Evolutionary conservation across 2,797 vertebrate genomes (phyloP).

Genomic region (Gallirallus australis): DNA sequence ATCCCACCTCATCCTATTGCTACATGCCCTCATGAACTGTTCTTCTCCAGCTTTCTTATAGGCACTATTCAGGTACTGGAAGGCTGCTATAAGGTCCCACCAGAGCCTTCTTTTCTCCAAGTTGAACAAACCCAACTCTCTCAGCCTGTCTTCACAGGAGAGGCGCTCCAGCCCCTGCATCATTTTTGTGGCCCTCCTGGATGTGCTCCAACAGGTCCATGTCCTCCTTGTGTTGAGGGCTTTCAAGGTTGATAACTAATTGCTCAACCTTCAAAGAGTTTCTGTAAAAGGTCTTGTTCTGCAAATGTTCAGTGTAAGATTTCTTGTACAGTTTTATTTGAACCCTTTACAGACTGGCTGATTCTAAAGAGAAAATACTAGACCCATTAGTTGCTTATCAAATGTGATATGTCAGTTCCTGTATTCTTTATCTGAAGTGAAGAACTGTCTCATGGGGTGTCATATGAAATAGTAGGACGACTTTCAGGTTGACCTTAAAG

Average conservation of each 20-base stretch:
- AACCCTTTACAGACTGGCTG: not conserved
- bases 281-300: constrained; percentile 20
- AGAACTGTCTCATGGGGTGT: not conserved
- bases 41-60: no score
- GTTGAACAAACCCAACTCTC: no score
- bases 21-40: no score
- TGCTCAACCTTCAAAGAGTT: not conserved
- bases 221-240: no score
- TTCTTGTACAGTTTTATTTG: not conserved
- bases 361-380: constrained; percentile 2
- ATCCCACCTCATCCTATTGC: no score
- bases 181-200: no score
- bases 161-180: no score
- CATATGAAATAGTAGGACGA: not conserved
- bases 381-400: constrained; percentile 10
- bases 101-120: no score
- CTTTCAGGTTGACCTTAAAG: not conserved
- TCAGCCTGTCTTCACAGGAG: no score
- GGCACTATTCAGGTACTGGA: no score
- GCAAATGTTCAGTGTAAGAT: not conserved
- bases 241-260: constrained; percentile 36
- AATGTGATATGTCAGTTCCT: not conserved
- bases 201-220: no score
- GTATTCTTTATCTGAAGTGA: not conserved
- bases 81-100: no score